Base-by-base conservation (phyloP, 1,140 invertebrate genomes). In the Zaprionus davidi region DNA sequence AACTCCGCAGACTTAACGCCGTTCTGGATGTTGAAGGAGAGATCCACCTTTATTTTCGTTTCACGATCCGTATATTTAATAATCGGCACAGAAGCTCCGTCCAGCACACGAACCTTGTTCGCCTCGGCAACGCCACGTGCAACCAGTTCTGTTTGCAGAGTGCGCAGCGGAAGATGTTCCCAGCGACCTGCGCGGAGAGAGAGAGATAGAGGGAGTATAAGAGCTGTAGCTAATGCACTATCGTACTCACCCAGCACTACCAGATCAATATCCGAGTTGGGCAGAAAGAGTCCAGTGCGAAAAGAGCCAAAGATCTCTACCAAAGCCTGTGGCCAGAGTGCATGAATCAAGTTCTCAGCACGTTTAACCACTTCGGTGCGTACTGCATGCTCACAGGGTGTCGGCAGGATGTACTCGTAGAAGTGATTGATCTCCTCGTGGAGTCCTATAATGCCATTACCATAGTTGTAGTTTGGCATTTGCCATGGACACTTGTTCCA, bases 401-500 rank as follows among this genome's bases (percentile, higher is more conserved):
- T 97, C 2, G 98, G 98, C 72, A 96, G 96, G 96, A 99, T 98
- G 93, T 98, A 99, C 66, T 95, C 92, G 93, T 96, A 98, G 93
- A 99, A 99, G 93, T 99, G 98, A 93, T 97, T 96, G 77, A 99
- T 99, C 94, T 99, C 98, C 93, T 99, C 95, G 93, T 99, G 98
- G 46, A 99, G 94, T 69, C 97, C 97, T 51, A 97, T 92, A 69
- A 97, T 94, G 62, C 96, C 96, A 78, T 94, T 95, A 78, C 94
- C 94, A 92, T 97, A 96, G 76, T 93, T 93, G 85, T 94, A 96
- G 79, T 95, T 95, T 22, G 94, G 94, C 71, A 94, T 93, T 81
- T 96, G 94, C 98, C 98, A 99, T 58, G 97, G 97, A 90, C 96
- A 97, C 36, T 97, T 97, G 44, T 96, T 96, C 94, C 96, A 96